Evolutionary conservation across 1,140 invertebrate genomes (phyloP), one percentile per base, ranked within the genome.

Genomic region (Philotrypesis tridentata): DNA sequence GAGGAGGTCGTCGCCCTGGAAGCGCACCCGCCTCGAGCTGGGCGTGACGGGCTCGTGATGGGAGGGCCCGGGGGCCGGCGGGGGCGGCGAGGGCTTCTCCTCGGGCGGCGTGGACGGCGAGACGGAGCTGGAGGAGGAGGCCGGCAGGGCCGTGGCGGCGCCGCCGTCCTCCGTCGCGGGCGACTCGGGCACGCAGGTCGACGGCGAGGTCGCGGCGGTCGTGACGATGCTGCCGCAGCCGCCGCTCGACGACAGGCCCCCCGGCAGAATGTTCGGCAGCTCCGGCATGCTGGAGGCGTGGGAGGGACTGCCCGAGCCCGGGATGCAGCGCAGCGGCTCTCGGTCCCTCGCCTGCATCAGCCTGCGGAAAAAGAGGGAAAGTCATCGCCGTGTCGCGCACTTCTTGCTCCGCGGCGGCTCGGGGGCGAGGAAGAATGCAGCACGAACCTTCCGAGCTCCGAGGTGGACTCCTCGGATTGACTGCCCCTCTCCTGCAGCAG

Each of bases 251-350:
- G 82, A 85, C 71, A 84, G 89, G 14, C n/a, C 14, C 55, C 11
- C 11, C 48, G 48, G 48, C 4, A 55, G 48, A 55, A 70, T 76
- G 40, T 70, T 77, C 1, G 93, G 93, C 33, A 95, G 86, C 89
- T 95, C 94, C 25, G 94, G 94, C 94, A 95, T 94, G 17, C 94
- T 95, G n/a, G 93, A 93, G n/a, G 93, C 93, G 82, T 93, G 93
- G 8, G 88, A 89, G 8, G 92, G 90, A 37, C 88, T 86, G 67
- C 85, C 87, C 68, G 85, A 91, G 31, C 40, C 76, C 29, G 88
- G 90, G 65, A 90, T 84, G 83, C 90, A 92, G 25, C 89, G 93
- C 23, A 95, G 85, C 3, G 94, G 94, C 81, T 95, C 94, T 83
- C 94, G 86, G 84, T 94, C 94, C 82, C 93, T 89, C 0, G 93